A percentile compares a stretch with the other conserved stretches of the same genome.
Conservation (phyloP, 2,113 vertebrate species). For the Syngnathus typhle region DNA sequence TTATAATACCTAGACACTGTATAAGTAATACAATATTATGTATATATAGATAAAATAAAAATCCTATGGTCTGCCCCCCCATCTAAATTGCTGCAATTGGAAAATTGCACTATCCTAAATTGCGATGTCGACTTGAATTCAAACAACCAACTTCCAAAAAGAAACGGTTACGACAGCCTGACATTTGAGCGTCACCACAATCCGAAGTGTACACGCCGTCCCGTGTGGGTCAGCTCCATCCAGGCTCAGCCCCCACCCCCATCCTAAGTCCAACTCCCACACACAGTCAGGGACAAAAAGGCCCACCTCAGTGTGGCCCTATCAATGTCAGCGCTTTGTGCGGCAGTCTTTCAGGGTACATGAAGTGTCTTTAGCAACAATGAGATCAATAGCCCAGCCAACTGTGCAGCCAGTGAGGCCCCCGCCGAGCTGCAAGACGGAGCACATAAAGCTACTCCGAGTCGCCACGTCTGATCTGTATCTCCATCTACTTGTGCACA, state of each 20-base stretch:
- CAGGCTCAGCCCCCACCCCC: conserved; percentile 52
- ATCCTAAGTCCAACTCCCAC: conserved; percentile 55
- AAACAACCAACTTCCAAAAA: conserved; percentile 20
- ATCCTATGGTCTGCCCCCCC: too few relatives aligned
- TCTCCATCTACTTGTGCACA: conserved; percentile 54
- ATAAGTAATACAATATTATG: too few relatives aligned
- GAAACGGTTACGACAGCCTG: conserved; percentile 26
- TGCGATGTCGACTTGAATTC: too few relatives aligned
- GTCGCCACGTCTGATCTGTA: conserved; percentile 51
- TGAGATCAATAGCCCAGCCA: conserved; percentile 66
- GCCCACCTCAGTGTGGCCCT: conserved; percentile 67
- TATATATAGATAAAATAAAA: too few relatives aligned
- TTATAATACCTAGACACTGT: too few relatives aligned
- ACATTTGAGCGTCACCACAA: conserved; percentile 49
- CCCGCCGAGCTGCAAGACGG: conserved; percentile 20
- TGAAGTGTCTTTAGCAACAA: conserved; percentile 70
- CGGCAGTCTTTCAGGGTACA: conserved; percentile 68
- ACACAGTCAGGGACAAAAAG: conserved; percentile 69
- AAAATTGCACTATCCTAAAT: too few relatives aligned
- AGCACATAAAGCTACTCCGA: conserved; percentile 57
- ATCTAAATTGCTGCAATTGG: too few relatives aligned
- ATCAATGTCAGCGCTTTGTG: conserved; percentile 73
- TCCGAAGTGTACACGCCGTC: conserved; percentile 48
- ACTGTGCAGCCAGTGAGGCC: conserved; percentile 49
- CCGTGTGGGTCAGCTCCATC: conserved; percentile 53